Percentiles rank a stretch among this genome's conserved stretches.
phyloP scores from a whole-genome alignment of 2,888 invertebrate genomes.

The Drosophila austrosaltans region DNA sequence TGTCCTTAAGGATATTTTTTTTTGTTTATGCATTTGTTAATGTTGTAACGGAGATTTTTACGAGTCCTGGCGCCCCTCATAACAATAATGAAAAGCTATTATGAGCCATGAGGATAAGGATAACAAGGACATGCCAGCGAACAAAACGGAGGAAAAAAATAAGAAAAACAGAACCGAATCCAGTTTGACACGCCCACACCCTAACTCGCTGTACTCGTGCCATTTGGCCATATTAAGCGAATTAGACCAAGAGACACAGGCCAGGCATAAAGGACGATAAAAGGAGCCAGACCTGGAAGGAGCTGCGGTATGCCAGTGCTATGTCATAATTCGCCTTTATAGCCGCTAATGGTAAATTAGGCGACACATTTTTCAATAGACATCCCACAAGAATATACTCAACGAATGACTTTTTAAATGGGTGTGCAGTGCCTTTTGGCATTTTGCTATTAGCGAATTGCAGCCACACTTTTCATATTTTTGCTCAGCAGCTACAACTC shows the following conservation, averaged over 20 bases:
- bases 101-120: constrained; percentile 75
- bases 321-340: constrained; percentile 74
- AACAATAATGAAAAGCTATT: constrained; percentile 83
- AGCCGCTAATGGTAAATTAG: constrained; percentile 79
- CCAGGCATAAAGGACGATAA: constrained; percentile 46
- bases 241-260: constrained; percentile 58
- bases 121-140: constrained; percentile 63
- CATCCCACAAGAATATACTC: neutral
- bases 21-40: constrained; percentile 82
- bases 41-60: constrained; percentile 80
- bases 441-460: neutral
- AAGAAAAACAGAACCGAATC: constrained; percentile 33
- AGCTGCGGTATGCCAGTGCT: constrained; percentile 8
- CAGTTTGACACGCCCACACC: constrained; percentile 61
- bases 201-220: constrained; percentile 42
- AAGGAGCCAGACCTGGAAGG: constrained; percentile 24
- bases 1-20: constrained; percentile 49
- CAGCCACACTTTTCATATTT: neutral
- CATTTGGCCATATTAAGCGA: constrained; percentile 77
- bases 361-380: constrained; percentile 42
- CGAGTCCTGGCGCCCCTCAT: constrained; percentile 76
- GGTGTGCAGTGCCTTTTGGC: neutral
- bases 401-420: constrained; percentile 3
- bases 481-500: too few species aligned
- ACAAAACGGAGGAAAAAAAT: constrained; percentile 28